Percentiles rank a stretch among this genome's conserved stretches.
These are phyloP conservation scores for Oxystoma pomonae DNA, from an alignment of 2,888 invertebrate species.

Conservation along the genomic window DNA sequence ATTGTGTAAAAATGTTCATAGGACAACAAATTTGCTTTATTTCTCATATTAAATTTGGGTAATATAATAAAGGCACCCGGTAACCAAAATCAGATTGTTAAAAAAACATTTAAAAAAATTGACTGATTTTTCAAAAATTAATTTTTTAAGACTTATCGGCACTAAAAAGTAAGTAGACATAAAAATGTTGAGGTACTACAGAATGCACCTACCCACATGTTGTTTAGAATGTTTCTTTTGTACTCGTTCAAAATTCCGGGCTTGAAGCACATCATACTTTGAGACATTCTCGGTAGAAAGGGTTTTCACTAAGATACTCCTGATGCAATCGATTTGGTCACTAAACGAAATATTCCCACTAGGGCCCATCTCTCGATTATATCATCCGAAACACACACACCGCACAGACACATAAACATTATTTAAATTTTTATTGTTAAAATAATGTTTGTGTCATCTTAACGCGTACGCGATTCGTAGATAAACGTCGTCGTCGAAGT, in stretches of 20 bases:
- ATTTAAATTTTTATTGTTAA: neutral
- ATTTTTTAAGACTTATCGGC: too few relatives aligned
- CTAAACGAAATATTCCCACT: conserved; percentile 25
- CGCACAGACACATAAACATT: neutral
- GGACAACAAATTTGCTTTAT: too few relatives aligned
- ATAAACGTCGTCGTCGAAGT: neutral
- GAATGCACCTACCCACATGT: conserved; percentile 20
- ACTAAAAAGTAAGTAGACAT: too few relatives aligned
- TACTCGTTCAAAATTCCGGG: conserved; percentile 24
- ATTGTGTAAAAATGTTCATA: too few relatives aligned
- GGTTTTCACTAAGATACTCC: conserved; percentile 55
- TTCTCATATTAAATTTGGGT: too few relatives aligned
- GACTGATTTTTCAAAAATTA: too few relatives aligned
- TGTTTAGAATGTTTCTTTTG: neutral
- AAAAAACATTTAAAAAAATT: too few relatives aligned
- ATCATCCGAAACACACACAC: neutral
- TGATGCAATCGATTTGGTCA: conserved; percentile 52
- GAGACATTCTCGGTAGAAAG: conserved; percentile 56
- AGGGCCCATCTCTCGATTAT: conserved; percentile 14
- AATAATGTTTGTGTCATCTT: neutral
- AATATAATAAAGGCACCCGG: too few relatives aligned
- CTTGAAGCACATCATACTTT: conserved; percentile 45
- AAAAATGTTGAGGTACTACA: too few relatives aligned
- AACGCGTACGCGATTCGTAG: neutral
- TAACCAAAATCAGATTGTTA: too few relatives aligned